These are phyloP conservation scores for Lasioglossum marginatum DNA, from an alignment of 2,888 invertebrate genomes.

Conservation along the genomic window DNA sequence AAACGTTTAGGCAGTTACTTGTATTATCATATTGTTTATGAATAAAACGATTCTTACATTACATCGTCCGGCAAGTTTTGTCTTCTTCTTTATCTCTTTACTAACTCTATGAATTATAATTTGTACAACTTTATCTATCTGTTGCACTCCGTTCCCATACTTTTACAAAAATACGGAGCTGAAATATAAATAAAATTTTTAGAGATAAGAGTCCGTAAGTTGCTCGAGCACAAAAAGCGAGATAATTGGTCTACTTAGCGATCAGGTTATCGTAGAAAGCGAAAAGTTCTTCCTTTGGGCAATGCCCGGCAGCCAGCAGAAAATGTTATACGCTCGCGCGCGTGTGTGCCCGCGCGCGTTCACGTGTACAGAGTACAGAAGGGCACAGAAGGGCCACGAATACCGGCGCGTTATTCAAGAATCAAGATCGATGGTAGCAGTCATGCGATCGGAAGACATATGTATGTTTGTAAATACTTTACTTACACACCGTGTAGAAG, in stretches of 20 bases:
- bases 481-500: constrained; percentile 37
- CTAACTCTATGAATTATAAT: not conserved
- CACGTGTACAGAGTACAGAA: not conserved
- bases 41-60: constrained; percentile 36
- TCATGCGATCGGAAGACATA: constrained; percentile 59
- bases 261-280: not conserved
- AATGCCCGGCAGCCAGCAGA: constrained; percentile 18
- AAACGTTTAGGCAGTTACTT: constrained; percentile 22
- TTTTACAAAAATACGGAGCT: too few species aligned
- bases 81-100: not conserved
- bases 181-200: not conserved
- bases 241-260: not conserved
- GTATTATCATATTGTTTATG: constrained; percentile 37
- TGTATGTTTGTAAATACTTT: too few species aligned
- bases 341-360: not conserved
- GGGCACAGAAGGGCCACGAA: not conserved
- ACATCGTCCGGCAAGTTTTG: not conserved
- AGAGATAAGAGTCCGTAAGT: not conserved
- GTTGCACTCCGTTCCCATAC: too few species aligned
- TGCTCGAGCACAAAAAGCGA: not conserved
- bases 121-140: not conserved
- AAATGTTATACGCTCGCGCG: constrained; percentile 16
- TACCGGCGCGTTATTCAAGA: constrained; percentile 51
- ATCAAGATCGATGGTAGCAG: constrained; percentile 58
- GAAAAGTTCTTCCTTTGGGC: constrained; percentile 21